These are phyloP conservation scores for Gymnothorax javanicus DNA, from an alignment of 2,797 vertebrate genomes.

Conservation along the genomic window DNA sequence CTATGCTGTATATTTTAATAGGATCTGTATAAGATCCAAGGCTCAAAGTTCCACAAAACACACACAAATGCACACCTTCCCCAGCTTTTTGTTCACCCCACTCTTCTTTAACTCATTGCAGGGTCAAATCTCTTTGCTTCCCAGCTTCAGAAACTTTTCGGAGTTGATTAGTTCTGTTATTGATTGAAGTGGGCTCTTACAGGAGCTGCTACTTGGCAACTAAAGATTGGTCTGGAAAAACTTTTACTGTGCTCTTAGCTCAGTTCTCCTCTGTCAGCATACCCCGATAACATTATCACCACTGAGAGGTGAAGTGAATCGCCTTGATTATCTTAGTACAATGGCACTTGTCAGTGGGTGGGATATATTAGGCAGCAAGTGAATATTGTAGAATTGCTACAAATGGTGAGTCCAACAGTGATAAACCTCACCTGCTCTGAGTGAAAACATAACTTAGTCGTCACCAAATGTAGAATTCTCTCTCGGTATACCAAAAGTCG, in stretches of 20 bases:
- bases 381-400: too few relatives aligned
- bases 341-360: too few relatives aligned
- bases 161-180: neutral
- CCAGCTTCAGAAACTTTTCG: neutral
- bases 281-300: neutral
- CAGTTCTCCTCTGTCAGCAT: neutral
- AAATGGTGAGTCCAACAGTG: too few relatives aligned
- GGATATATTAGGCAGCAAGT: too few relatives aligned
- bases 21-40: too few relatives aligned
- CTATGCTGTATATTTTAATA: neutral
- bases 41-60: neutral
- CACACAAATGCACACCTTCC: neutral
- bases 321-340: too few relatives aligned
- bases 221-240: neutral
- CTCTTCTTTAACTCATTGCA: neutral
- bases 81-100: neutral
- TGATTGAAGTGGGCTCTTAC: neutral
- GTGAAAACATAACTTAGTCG: too few relatives aligned
- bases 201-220: neutral
- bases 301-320: too few relatives aligned
- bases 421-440: too few relatives aligned
- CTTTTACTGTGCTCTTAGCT: neutral
- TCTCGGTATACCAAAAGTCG: too few relatives aligned
- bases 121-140: neutral
- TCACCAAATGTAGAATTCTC: too few relatives aligned